Percentiles rank a stretch among this genome's conserved stretches.
phyloP scores from a whole-genome alignment of 2,888 invertebrate species.

The Cactoblastis cactorum region DNA sequence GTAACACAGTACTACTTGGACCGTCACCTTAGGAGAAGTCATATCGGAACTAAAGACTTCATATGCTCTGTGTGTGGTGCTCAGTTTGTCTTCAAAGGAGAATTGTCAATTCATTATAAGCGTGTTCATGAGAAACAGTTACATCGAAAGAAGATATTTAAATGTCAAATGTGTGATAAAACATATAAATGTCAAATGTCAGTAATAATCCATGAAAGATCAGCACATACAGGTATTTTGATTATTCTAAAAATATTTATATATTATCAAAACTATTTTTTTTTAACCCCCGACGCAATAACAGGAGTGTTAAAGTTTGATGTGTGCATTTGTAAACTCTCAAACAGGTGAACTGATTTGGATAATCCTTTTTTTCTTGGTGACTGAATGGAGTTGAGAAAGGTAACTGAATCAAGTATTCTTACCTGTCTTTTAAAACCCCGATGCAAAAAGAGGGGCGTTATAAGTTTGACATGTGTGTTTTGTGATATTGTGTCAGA shows the following conservation, averaged over 20 bases:
- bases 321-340: too few relatives aligned
- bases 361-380: too few relatives aligned
- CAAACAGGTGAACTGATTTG: too few relatives aligned
- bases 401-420: too few relatives aligned
- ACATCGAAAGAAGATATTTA: constrained; percentile 40
- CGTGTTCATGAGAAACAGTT: constrained; percentile 53
- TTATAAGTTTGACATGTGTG: too few relatives aligned
- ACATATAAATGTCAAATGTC: constrained; percentile 61
- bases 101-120: constrained; percentile 50
- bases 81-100: constrained; percentile 54
- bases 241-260: not conserved
- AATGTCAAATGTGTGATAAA: constrained; percentile 64
- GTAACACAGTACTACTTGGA: constrained; percentile 49
- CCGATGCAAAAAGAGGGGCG: too few relatives aligned
- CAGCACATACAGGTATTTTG: constrained; percentile 67
- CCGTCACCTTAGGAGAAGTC: constrained; percentile 56
- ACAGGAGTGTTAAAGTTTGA: too few relatives aligned
- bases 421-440: too few relatives aligned
- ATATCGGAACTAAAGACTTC: constrained; percentile 45
- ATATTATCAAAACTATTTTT: not conserved
- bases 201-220: constrained; percentile 64
- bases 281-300: too few relatives aligned
- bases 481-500: too few relatives aligned
- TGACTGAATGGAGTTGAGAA: too few relatives aligned
- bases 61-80: constrained; percentile 57